phyloP scores from a whole-genome alignment of 2,113 vertebrate genomes.

The Pomatostomus ruficeps region DNA sequence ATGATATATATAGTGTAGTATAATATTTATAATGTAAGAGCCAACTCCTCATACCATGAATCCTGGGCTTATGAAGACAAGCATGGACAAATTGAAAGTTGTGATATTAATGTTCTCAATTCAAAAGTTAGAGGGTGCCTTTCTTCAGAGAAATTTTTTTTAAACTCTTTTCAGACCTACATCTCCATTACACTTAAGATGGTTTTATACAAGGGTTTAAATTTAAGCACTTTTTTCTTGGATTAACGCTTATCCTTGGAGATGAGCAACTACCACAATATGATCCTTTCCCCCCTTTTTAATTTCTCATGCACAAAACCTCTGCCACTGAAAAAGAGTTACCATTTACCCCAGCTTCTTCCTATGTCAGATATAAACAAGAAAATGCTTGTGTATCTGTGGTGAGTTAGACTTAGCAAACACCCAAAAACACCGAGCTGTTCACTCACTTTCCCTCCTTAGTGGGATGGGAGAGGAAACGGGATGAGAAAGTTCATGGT shows the following conservation, averaged over 20 bases:
- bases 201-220: neutral
- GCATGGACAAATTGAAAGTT: neutral
- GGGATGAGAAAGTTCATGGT: neutral
- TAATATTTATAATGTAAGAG: neutral
- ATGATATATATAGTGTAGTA: no score
- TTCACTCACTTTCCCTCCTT: neutral
- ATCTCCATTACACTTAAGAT: neutral
- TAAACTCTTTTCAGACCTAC: neutral
- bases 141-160: neutral
- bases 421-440: neutral
- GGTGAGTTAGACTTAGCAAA: neutral
- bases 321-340: neutral
- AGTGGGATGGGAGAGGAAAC: neutral
- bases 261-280: neutral
- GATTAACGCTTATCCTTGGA: neutral
- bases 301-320: neutral
- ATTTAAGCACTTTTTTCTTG: neutral
- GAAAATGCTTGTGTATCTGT: neutral
- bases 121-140: fast-evolving
- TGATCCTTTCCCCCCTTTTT: neutral
- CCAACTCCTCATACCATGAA: neutral
- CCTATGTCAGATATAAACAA: neutral
- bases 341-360: neutral
- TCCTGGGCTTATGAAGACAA: neutral
- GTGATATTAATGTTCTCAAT: neutral